phyloP scores from a whole-genome alignment of 2,888 invertebrate species.

The Caenorhabditis sp. region DNA sequence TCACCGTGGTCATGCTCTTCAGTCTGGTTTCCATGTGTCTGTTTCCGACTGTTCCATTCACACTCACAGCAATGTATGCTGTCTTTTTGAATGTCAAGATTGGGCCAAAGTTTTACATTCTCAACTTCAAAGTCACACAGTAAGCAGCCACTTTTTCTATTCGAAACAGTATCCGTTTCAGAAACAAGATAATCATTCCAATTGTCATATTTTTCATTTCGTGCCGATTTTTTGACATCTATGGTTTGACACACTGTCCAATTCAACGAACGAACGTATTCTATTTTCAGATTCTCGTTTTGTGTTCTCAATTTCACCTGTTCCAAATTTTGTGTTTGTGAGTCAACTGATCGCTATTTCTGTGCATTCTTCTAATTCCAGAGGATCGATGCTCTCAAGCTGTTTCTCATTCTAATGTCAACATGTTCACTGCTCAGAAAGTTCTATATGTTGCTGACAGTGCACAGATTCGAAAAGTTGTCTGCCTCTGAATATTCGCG shows the following conservation, averaged over 20 bases:
- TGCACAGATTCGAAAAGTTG: neutral
- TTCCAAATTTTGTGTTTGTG: neutral
- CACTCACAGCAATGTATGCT: neutral
- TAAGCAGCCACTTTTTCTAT: neutral
- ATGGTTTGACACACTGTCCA: too few species aligned
- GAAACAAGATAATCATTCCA: neutral
- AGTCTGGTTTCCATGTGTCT: neutral
- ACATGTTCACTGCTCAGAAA: neutral
- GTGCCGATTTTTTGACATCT: neutral
- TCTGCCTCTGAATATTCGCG: neutral
- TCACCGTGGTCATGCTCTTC: neutral
- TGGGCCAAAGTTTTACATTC: neutral
- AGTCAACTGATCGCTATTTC: neutral
- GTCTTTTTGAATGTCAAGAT: neutral
- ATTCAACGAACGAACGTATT: too few species aligned
- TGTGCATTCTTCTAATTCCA: neutral
- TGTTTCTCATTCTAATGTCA: neutral
- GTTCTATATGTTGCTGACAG: neutral
- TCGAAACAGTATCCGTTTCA: neutral
- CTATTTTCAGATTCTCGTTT: neutral
- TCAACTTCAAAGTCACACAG: neutral
- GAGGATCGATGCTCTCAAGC: neutral
- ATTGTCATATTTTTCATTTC: neutral
- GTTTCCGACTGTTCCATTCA: neutral
- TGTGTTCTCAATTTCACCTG: neutral